Conservation (phyloP, 2,113 vertebrate genomes). For the Glaucomys volans region DNA sequence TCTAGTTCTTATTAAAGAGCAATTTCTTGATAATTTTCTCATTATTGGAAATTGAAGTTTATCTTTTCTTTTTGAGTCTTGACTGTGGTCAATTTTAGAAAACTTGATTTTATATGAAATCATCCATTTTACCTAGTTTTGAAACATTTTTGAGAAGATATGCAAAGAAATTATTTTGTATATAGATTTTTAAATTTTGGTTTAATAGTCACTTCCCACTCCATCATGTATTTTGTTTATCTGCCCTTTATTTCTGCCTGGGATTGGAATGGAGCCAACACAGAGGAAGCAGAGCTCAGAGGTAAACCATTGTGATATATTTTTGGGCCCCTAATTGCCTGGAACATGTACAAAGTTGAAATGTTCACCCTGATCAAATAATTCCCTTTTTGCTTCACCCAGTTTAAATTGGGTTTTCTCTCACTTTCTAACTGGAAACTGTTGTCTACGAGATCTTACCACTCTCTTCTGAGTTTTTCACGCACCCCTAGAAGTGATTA, state of each 20-base stretch:
- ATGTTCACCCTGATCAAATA: background rate
- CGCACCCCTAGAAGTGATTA: background rate
- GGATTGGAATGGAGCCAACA: background rate
- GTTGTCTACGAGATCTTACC: background rate
- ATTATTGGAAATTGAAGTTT: background rate
- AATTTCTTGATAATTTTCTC: background rate
- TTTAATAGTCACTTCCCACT: background rate
- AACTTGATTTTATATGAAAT: background rate
- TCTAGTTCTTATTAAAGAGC: background rate
- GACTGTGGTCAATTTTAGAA: background rate
- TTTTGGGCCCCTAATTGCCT: background rate
- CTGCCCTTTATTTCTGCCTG: background rate
- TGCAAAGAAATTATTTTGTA: background rate
- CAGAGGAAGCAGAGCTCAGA: background rate
- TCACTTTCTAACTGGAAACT: background rate
- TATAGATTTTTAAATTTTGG: background rate
- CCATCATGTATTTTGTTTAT: background rate
- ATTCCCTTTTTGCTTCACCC: background rate
- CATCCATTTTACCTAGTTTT: background rate
- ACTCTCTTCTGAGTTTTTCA: background rate
- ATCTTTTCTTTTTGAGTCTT: background rate
- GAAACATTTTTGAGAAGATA: background rate
- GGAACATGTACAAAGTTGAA: background rate
- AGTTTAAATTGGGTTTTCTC: background rate
- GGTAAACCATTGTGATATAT: background rate